Evolutionary conservation across 2,888 invertebrate genomes (phyloP).

Genomic region (Rugalucina vietnamica): DNA sequence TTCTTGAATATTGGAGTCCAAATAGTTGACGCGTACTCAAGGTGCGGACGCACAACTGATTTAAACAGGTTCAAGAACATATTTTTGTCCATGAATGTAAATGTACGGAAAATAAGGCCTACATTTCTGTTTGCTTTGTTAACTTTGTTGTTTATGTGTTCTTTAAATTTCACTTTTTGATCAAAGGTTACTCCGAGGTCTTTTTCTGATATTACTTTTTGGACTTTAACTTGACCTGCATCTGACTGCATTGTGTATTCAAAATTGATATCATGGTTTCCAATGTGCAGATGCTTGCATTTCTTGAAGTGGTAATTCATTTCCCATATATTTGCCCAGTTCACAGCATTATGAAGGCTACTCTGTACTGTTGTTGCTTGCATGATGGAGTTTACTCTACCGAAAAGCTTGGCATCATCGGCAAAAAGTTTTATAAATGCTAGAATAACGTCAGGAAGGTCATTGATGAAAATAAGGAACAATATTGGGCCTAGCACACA

Average conservation of each 20-base stretch:
- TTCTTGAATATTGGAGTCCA: background rate
- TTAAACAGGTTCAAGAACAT: slow-evolving; percentile 1
- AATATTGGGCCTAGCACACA: background rate
- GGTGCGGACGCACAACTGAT: background rate
- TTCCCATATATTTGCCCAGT: background rate
- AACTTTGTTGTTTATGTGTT: background rate
- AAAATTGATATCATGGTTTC: background rate
- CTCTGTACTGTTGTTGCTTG: background rate
- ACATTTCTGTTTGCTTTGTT: background rate
- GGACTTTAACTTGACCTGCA: background rate
- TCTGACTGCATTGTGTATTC: no score
- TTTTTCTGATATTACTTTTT: background rate
- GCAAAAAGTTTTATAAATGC: background rate
- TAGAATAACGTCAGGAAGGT: background rate
- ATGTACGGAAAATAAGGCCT: no score
- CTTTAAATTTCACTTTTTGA: background rate
- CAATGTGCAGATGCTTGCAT: background rate
- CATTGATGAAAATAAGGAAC: background rate
- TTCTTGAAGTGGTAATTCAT: background rate
- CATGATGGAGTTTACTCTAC: background rate
- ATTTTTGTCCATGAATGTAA: background rate
- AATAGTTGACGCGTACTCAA: background rate
- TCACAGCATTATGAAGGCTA: background rate
- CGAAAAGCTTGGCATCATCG: background rate
- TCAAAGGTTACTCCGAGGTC: background rate